Evolutionary conservation across 2,113 vertebrate genomes (phyloP).

Genomic region (Thamnaconus septentrionalis): DNA sequence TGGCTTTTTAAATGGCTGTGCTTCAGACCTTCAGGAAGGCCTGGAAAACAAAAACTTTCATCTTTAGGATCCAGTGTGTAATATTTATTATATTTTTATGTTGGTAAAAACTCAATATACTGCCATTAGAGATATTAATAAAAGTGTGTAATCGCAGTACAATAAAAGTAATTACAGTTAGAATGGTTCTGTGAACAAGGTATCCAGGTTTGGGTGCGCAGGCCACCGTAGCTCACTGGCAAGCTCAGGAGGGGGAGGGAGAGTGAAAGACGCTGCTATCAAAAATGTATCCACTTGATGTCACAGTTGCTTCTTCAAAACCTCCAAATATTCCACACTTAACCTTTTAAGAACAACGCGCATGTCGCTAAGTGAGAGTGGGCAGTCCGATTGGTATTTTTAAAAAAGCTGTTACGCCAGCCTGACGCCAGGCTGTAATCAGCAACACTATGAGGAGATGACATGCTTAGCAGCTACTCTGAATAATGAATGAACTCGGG

Average conservation of each 20-base stretch:
- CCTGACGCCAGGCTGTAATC: slow-evolving; percentile 30
- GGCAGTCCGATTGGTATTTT: slow-evolving; percentile 22
- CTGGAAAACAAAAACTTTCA: background rate
- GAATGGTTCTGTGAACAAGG: too few species aligned
- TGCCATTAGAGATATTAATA: background rate
- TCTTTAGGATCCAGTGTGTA: too few species aligned
- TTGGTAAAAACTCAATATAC: too few species aligned
- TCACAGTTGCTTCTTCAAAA: too few species aligned
- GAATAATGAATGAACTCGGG: slow-evolving; percentile 45
- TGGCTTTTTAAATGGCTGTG: slow-evolving; percentile 2
- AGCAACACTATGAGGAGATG: slow-evolving; percentile 35
- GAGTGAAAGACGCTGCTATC: too few species aligned
- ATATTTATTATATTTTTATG: too few species aligned
- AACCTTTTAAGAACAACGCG: slow-evolving; percentile 1
- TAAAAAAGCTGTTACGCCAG: slow-evolving; percentile 3
- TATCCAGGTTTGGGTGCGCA: too few species aligned
- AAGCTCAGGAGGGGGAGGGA: too few species aligned
- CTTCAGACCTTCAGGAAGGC: slow-evolving; percentile 3
- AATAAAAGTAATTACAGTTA: background rate
- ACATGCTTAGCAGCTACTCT: slow-evolving; percentile 17
- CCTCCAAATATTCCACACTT: too few species aligned
- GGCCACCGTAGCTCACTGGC: too few species aligned
- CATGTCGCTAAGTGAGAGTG: slow-evolving; percentile 15
- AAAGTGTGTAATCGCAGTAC: background rate
- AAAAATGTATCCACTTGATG: too few species aligned